Evolutionary conservation across 2,888 invertebrate species (phyloP), one percentile per base, ranked within the genome.

Genomic region (Diadegma fenestrale): DNA sequence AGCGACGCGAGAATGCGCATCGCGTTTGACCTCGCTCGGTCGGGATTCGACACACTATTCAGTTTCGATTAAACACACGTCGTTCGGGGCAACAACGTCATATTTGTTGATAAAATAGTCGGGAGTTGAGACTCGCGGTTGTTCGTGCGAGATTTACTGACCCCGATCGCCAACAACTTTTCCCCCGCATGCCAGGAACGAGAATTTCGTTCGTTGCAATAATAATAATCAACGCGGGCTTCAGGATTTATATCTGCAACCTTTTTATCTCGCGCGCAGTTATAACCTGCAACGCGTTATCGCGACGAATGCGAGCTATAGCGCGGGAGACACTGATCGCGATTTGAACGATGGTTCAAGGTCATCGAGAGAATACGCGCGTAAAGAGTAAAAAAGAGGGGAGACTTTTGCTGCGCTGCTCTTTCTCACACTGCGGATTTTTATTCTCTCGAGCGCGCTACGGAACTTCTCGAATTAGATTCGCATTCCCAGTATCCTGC

Each of bases 51-150:
- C 30, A 66, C 19, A n/a, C 76, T 64, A 69, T 54, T 30, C 79
- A 51, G 80, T 72, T 91, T 91, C 91, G 91, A 91, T 89, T 90
- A 88, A 91, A 91, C 91, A 90, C 86, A 89, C 86, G 90, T 91
- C 77, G 91, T 90, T 89, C 89, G 87, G 90, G 90, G 91, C 91
- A 91, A 91, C 90, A 82, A 66, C 66, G 76, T 48, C 51, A 45
- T 66, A 37, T 79, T 87, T 82, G 63, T 79, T 76, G 69, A 64
- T 82, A 64, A 37, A 83, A 66, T 83, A 58, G 48, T 63, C 37
- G 22, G 22, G 58, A 17, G 30, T 12, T 14, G 51, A 12, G 3
- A 26, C 54, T 19, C 54, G 54, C 54, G 54, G 12, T 58, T 45
- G 61, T 14, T 12, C n/a, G n/a, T 43, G n/a, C 19, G 54, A 26